Percentiles rank a stretch among this genome's conserved stretches.
Conservation (phyloP, 2,797 vertebrate species). For the Eulemur mongoz region DNA sequence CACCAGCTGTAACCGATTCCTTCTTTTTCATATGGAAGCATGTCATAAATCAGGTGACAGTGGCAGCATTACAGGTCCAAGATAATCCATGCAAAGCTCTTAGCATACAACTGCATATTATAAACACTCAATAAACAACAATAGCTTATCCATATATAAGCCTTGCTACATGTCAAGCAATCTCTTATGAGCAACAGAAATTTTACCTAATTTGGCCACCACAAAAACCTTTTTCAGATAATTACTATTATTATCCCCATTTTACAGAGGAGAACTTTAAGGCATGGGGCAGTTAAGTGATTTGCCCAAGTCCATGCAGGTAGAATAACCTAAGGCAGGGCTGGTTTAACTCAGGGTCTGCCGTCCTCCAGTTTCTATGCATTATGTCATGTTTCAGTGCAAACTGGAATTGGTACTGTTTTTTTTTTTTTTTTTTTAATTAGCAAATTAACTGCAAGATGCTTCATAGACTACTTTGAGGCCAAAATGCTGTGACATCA, state of each 20-base stretch:
- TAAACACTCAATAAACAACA: background rate
- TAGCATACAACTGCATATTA: background rate
- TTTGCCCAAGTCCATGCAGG: background rate
- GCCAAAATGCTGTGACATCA: background rate
- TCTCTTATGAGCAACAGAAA: background rate
- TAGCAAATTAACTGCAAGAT: background rate
- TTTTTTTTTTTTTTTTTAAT: background rate
- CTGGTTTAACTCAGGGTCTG: background rate
- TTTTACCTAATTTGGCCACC: background rate
- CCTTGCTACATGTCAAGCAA: background rate
- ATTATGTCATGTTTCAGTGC: background rate
- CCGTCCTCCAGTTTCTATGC: background rate
- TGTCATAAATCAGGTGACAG: background rate
- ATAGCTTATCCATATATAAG: background rate
- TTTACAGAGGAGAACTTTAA: background rate
- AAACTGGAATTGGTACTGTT: background rate
- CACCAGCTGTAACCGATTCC: constrained; percentile 47
- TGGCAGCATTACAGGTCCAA: constrained; percentile 13
- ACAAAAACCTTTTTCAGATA: background rate
- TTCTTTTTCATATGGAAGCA: background rate
- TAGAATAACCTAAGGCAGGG: background rate
- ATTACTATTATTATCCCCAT: background rate
- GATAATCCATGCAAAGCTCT: background rate
- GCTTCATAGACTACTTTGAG: background rate
- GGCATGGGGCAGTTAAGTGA: background rate